Percentiles rank a stretch among this genome's conserved stretches.
These are phyloP conservation scores for Anseranas semipalmata DNA, from an alignment of 2,113 vertebrate species.

Conservation along the genomic window DNA sequence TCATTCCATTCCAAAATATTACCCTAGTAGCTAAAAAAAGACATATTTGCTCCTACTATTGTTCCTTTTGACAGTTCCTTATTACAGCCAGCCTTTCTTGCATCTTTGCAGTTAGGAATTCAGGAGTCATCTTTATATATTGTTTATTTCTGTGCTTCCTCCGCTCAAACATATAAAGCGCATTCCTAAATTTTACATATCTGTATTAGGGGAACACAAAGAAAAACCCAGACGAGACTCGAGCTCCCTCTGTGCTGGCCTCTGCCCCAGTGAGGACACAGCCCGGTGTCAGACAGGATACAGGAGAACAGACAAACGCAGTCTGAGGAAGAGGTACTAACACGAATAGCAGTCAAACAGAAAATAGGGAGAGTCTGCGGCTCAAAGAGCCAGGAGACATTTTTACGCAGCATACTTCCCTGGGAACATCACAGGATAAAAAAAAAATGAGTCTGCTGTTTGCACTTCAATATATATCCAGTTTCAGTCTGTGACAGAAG, in stretches of 20 bases:
- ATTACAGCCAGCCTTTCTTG: not conserved
- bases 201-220: not conserved
- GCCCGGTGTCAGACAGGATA: not conserved
- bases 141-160: not conserved
- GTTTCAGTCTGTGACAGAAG: not conserved
- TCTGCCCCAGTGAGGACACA: not conserved
- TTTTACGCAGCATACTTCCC: not conserved
- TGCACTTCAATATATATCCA: not conserved
- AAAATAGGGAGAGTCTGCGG: not conserved
- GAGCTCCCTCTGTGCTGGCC: not conserved
- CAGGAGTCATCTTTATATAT: not conserved
- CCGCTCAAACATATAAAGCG: not conserved
- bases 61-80: not conserved
- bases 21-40: conserved; percentile 1
- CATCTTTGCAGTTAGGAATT: not conserved
- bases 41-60: not conserved
- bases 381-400: conserved; percentile 17
- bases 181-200: not conserved
- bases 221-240: not conserved
- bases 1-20: conserved; percentile 8
- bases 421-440: not conserved
- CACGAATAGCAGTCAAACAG: not conserved
- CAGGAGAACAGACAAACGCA: not conserved
- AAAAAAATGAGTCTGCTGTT: not conserved
- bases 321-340: not conserved